Conservation (phyloP, 2,113 vertebrate genomes). For the Austrofundulus limnaeus region DNA sequence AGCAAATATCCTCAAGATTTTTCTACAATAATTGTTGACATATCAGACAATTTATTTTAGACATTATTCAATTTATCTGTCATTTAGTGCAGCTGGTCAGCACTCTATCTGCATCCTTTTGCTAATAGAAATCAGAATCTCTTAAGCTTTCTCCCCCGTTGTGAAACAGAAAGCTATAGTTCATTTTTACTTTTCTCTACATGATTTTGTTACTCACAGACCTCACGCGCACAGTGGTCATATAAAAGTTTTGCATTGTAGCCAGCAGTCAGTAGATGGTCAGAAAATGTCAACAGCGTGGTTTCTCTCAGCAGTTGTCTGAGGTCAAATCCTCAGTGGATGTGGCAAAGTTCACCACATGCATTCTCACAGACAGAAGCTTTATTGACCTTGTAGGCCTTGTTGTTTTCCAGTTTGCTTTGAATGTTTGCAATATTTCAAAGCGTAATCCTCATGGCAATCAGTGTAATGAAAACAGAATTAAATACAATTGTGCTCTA, state of each 20-base stretch:
- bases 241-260: constrained; percentile 8
- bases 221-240: not conserved
- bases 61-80: not conserved
- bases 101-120: not conserved
- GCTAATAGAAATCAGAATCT: not conserved
- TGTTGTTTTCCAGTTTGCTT: not conserved
- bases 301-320: constrained; percentile 27
- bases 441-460: not conserved
- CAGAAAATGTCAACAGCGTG: constrained; percentile 39
- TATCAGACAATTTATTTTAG: not conserved
- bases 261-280: constrained; percentile 32
- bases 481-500: too few relatives aligned
- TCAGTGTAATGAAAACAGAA: not conserved
- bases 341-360: constrained; percentile 18
- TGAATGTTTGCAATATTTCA: not conserved
- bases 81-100: not conserved
- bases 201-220: not conserved
- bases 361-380: constrained; percentile 12
- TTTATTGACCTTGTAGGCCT: not conserved
- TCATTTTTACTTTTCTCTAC: not conserved
- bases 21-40: not conserved
- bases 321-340: constrained; percentile 25
- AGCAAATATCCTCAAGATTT: not conserved
- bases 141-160: not conserved
- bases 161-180: not conserved